phyloP scores from a whole-genome alignment of 2,797 vertebrate genomes.

The Hybognathus amarus region DNA sequence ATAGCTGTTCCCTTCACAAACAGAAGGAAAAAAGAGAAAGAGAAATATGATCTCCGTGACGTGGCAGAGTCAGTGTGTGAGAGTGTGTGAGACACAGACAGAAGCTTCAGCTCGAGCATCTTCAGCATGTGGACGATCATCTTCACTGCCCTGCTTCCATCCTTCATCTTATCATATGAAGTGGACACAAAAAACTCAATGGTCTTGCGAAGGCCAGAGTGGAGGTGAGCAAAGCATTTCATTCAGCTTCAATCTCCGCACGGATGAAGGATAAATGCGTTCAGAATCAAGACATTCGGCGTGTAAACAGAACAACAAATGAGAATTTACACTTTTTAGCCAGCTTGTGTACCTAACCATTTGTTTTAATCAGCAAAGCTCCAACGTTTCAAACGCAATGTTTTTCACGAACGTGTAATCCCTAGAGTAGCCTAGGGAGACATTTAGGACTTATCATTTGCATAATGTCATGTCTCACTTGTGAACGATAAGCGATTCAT shows the following conservation, averaged over 20 bases:
- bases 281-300: no score
- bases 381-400: not conserved
- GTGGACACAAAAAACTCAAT: slow-evolving; percentile 78
- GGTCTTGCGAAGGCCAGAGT: slow-evolving; percentile 86
- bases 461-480: not conserved
- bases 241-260: not conserved
- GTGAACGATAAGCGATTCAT: not conserved
- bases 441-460: not conserved
- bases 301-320: not conserved
- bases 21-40: slow-evolving; percentile 68
- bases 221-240: slow-evolving; percentile 78
- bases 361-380: not conserved
- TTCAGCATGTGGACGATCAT: slow-evolving; percentile 72
- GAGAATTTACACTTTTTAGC: not conserved
- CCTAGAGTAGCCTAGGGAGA: not conserved
- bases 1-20: not conserved
- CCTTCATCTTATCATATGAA: slow-evolving; percentile 68
- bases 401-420: not conserved
- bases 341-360: not conserved
- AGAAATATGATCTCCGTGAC: slow-evolving; percentile 57
- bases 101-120: not conserved
- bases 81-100: not conserved
- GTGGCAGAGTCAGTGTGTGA: slow-evolving; percentile 4
- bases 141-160: slow-evolving; percentile 68
- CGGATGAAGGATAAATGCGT: rapidly evolving